A percentile compares a stretch with the other conserved stretches of the same genome.
These are phyloP conservation scores for Megaceryle maxima DNA, from an alignment of 2,113 vertebrate species.

Conservation along the genomic window DNA sequence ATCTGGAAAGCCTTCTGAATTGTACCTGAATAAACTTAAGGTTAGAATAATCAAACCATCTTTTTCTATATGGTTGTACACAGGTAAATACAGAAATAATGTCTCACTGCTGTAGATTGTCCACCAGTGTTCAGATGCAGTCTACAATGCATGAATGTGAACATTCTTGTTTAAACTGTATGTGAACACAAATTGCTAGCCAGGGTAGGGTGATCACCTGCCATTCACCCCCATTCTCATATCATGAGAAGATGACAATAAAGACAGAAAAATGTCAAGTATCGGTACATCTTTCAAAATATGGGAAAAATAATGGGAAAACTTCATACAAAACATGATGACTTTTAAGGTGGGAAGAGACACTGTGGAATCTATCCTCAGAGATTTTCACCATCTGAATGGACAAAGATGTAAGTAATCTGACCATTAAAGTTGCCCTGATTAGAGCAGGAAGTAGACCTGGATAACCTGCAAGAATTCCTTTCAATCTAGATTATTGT, in stretches of 20 bases:
- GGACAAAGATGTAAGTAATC: not conserved
- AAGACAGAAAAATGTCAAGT: not conserved
- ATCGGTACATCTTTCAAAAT: not conserved
- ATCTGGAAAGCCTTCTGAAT: not conserved
- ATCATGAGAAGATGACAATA: not conserved
- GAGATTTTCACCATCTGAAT: not conserved
- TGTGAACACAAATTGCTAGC: not conserved
- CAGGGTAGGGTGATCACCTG: not conserved
- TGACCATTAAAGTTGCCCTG: not conserved
- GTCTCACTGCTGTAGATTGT: not conserved
- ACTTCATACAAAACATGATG: not conserved
- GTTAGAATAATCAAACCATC: not conserved
- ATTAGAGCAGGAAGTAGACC: not conserved
- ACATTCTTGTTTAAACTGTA: not conserved
- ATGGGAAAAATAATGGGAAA: not conserved
- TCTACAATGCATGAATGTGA: not conserved
- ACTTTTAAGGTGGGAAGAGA: not conserved
- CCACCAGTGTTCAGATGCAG: not conserved
- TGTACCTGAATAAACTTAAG: not conserved
- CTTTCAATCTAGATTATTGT: not conserved
- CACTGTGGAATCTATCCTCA: fast-evolving
- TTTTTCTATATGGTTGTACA: not conserved
- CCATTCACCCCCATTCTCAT: fast-evolving
- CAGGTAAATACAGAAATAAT: fast-evolving
- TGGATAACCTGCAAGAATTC: not conserved